These are phyloP conservation scores for Corapipo altera DNA, from an alignment of 2,113 vertebrate species.

Conservation along the genomic window DNA sequence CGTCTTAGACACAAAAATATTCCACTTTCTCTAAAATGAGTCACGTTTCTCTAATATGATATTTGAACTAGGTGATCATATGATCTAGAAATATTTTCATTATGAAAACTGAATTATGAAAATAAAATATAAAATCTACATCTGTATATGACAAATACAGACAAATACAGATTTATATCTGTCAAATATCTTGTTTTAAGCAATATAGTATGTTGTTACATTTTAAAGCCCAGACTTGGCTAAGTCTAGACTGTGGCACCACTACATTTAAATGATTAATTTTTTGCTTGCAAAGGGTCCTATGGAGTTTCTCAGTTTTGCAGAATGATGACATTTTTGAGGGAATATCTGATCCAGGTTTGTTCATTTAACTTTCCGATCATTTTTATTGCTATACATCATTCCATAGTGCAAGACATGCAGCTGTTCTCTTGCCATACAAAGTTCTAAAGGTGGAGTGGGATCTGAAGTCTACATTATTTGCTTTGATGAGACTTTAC, in stretches of 20 bases:
- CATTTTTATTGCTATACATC: neutral
- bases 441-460: neutral
- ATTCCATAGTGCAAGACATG: neutral
- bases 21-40: neutral
- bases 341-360: neutral
- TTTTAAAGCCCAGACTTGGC: neutral
- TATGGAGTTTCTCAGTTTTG: neutral
- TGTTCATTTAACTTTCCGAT: neutral
- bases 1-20: neutral
- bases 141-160: neutral
- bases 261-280: neutral
- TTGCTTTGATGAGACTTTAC: neutral
- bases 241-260: neutral
- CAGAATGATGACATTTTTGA: neutral
- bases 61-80: neutral
- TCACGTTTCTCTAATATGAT: neutral
- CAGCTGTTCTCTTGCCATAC: neutral
- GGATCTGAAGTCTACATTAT: neutral
- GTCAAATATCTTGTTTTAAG: neutral
- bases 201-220: neutral
- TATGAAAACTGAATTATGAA: neutral
- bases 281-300: neutral
- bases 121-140: neutral
- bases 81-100: neutral
- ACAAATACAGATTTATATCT: neutral